Conservation (phyloP, 2,113 vertebrate genomes). For the Prochilodus magdalenae region DNA sequence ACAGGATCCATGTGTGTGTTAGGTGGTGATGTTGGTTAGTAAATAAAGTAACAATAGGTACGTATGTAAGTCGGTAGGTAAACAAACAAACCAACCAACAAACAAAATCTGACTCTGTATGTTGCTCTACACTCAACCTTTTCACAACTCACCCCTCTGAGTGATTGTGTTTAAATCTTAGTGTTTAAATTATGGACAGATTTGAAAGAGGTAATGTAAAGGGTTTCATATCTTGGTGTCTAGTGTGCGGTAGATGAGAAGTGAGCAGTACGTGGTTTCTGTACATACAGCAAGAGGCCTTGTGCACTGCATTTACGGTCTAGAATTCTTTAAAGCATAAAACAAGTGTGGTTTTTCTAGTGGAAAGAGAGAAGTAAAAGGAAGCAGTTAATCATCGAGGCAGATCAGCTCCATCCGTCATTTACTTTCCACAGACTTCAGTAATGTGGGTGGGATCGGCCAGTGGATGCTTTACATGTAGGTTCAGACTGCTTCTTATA, state of each 20-base stretch:
- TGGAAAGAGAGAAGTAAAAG: slow-evolving; percentile 13
- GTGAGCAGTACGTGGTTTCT: not conserved
- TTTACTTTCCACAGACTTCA: slow-evolving; percentile 20
- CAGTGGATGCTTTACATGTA: not conserved
- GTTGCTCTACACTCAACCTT: no score
- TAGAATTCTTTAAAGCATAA: not conserved
- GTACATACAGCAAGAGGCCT: not conserved
- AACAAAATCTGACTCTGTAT: no score
- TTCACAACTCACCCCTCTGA: no score
- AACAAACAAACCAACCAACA: no score
- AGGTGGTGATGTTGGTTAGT: no score
- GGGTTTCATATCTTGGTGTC: no score
- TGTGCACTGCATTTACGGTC: not conserved
- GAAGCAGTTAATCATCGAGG: slow-evolving; percentile 1
- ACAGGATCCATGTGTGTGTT: no score
- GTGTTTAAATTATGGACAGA: no score
- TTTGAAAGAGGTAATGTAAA: no score
- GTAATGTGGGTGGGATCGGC: not conserved
- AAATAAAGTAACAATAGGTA: no score
- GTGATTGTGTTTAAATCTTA: no score
- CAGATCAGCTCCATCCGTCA: slow-evolving; percentile 21
- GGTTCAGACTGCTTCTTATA: not conserved
- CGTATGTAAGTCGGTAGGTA: no score
- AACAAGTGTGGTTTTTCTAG: slow-evolving; percentile 3
- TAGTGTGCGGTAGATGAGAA: not conserved